Evolutionary conservation across 2,888 invertebrate species (phyloP), one percentile per base, ranked within the genome.

Genomic region (Drosophila subsilvestris): DNA sequence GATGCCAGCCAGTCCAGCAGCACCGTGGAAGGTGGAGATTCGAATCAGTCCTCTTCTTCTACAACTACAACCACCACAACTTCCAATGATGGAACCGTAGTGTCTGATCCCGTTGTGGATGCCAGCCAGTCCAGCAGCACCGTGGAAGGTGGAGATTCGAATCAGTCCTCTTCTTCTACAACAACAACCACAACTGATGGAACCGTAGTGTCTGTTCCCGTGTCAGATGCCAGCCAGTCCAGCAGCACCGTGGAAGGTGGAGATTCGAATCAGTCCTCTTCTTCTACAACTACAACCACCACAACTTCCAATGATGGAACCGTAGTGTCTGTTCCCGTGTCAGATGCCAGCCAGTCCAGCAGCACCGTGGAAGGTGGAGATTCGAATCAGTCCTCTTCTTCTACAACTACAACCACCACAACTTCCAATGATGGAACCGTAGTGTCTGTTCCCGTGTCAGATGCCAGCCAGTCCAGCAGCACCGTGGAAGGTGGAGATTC

Each of bases 321-420:
- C 10, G 10, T 12, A 5, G 18, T 14, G 47, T 47, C 47, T 5
- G 18, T 7, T 0, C 12, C 47, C 3, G 22, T 17, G 20, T 6
- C 7, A 4, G 20, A 20, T 0, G 47, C 9, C 12, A 47, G 20
- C 14, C 17, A 49, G 25, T 49, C 27, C 49, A 49, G 49, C 25
- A 49, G 14, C 5, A n/a, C 25, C 6, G 51, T 37, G 1, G 51
- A 51, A 37, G 20, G 14, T 18, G 69, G 65, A 14, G 59, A 55
- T 50, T 57, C 49, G 10, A 18, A 42, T 4, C 44, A 70, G 10
- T 49, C 66, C 6, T 43, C 56, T 4, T 71, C 70, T 0, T 43
- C 61, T 7, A 50, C 63, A 14, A 59, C 59, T 0, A 47, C 56
- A 14, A 56, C 47, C 6, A 56, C 56, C 29, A 47, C 56, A 54